Evolutionary conservation across 2,888 invertebrate genomes (phyloP).

Genomic region (Rhamphomyia laevipes): DNA sequence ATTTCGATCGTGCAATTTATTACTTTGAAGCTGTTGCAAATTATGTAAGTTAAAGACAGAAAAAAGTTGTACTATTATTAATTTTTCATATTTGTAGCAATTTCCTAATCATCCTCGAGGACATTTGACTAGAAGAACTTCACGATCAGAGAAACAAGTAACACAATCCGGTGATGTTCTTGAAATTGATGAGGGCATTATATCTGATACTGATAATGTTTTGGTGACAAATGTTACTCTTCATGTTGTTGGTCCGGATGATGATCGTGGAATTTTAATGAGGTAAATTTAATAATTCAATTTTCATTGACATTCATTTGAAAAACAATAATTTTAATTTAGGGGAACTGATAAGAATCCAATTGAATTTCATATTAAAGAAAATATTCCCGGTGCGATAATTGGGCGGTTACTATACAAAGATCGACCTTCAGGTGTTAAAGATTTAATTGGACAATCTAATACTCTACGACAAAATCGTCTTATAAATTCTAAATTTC

Average conservation of each 20-base stretch:
- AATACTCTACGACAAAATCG: constrained; percentile 11
- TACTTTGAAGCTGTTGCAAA: constrained; percentile 74
- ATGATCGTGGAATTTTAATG: constrained; percentile 53
- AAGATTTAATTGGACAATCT: constrained; percentile 11
- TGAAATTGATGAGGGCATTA: constrained; percentile 30
- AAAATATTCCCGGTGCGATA: constrained; percentile 60
- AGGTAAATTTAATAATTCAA: constrained; percentile 36
- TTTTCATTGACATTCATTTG: background rate
- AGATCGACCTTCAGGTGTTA: constrained; percentile 14
- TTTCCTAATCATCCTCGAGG: constrained; percentile 27
- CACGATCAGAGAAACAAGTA: constrained; percentile 14
- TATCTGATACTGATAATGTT: constrained; percentile 43
- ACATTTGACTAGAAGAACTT: constrained; percentile 12
- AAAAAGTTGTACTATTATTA: constrained; percentile 18
- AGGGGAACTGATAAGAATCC: constrained; percentile 58
- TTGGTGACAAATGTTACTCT: constrained; percentile 74
- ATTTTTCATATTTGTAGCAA: constrained; percentile 19
- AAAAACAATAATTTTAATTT: constrained; percentile 21
- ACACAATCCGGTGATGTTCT: constrained; percentile 15
- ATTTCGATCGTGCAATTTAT: constrained; percentile 55
- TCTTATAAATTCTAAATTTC: constrained; percentile 13
- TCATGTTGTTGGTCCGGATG: constrained; percentile 67
- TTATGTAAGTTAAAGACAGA: constrained; percentile 32
- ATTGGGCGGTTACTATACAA: constrained; percentile 59
- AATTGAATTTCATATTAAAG: constrained; percentile 62